Evolutionary conservation across 2,888 invertebrate genomes (phyloP).

Genomic region (Lasiommata megera): DNA sequence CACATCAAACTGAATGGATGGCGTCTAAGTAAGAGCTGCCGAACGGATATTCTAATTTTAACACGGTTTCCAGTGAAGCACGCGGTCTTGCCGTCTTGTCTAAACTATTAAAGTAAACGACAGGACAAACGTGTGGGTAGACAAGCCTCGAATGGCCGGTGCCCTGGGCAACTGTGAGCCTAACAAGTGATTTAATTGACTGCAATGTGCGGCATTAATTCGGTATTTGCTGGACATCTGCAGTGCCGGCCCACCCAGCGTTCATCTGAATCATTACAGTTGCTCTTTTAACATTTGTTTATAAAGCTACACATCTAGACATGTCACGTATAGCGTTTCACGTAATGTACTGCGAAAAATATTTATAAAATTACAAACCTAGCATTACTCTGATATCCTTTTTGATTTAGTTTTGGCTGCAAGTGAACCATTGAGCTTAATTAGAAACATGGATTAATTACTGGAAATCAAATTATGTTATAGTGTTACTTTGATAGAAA

Average conservation of each 20-base stretch:
- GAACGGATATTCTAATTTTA: conserved; percentile 79
- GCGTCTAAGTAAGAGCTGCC: conserved; percentile 70
- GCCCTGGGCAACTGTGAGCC: conserved; percentile 36
- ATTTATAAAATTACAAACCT: too few relatives aligned
- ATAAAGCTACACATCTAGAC: too few relatives aligned
- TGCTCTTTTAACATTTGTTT: neutral
- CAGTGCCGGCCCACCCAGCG: conserved; percentile 29
- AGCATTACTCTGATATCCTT: too few relatives aligned
- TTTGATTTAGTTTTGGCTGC: too few relatives aligned
- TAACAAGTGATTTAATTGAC: conserved; percentile 69
- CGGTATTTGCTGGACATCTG: conserved; percentile 39
- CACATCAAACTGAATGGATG: conserved; percentile 64
- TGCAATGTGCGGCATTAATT: conserved; percentile 54
- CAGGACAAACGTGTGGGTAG: conserved; percentile 63
- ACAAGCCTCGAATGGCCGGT: conserved; percentile 47
- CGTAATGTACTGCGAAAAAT: too few relatives aligned
- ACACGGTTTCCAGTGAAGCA: conserved; percentile 73
- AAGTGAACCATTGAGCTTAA: too few relatives aligned
- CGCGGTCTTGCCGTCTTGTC: conserved; percentile 65
- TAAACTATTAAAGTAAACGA: conserved; percentile 63
- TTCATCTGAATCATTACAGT: neutral
- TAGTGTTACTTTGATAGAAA: too few relatives aligned
- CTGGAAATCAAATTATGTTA: too few relatives aligned
- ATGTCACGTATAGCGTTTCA: too few relatives aligned
- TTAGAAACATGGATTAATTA: too few relatives aligned